phyloP scores from a whole-genome alignment of 2,113 vertebrate species.

The Egretta garzetta region DNA sequence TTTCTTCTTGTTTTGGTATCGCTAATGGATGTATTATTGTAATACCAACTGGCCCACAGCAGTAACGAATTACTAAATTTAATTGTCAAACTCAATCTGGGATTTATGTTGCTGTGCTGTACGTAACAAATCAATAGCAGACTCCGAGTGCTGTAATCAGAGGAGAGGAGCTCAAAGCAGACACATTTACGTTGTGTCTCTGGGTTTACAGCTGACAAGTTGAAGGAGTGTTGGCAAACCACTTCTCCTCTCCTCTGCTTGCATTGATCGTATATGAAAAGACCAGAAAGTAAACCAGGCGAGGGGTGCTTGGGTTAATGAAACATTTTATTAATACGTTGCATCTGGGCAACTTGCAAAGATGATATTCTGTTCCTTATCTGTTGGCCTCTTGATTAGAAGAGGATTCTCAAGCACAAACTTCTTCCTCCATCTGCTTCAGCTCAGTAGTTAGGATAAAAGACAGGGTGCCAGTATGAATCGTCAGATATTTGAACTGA shows the following conservation, averaged over 20 bases:
- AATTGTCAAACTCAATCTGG: neutral
- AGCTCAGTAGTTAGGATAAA: neutral
- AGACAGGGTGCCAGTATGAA: neutral
- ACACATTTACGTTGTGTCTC: rapidly evolving
- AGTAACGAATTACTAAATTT: neutral
- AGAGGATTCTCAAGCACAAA: neutral
- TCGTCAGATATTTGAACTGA: neutral
- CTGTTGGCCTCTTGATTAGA: neutral
- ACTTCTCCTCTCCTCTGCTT: too few relatives aligned
- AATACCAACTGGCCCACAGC: neutral
- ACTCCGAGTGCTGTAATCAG: neutral
- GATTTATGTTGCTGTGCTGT: neutral
- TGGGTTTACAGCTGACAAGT: neutral
- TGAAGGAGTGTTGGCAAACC: neutral
- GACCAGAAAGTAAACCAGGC: neutral
- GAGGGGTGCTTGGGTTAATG: neutral
- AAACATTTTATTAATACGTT: neutral
- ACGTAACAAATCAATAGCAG: neutral
- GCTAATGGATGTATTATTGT: neutral
- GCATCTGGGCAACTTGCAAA: neutral
- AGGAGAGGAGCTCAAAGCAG: neutral
- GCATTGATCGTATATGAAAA: rapidly evolving
- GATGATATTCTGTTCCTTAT: neutral
- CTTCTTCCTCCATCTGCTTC: neutral
- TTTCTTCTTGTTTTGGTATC: neutral